Evolutionary conservation across 1,140 invertebrate species (phyloP).

Genomic region (Scaptomyza pallida): DNA sequence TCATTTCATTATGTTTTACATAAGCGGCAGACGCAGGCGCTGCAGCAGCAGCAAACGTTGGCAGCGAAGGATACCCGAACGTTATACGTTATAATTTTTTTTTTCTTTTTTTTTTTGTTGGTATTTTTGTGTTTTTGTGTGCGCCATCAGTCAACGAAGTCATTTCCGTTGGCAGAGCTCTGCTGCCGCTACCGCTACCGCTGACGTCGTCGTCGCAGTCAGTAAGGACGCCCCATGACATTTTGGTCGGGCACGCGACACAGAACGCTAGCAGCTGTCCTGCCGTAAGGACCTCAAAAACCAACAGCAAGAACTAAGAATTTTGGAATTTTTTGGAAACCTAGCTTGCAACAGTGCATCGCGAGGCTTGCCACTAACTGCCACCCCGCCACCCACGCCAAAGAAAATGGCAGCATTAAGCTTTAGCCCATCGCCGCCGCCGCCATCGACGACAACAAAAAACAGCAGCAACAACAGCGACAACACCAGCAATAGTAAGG

Average conservation of each 20-base stretch:
- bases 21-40: constrained; percentile 51
- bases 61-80: constrained; percentile 33
- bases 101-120: constrained; percentile 21
- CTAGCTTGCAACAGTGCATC: background rate
- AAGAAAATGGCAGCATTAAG: constrained; percentile 62
- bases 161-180: constrained; percentile 70
- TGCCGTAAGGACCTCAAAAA: constrained; percentile 57
- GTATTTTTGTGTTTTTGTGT: constrained; percentile 24
- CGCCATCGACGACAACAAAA: background rate
- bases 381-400: background rate
- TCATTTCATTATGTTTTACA: constrained; percentile 71
- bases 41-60: constrained; percentile 14
- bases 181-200: constrained; percentile 12
- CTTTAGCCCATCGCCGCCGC: constrained; percentile 38
- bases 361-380: too few relatives aligned
- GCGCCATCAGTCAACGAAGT: constrained; percentile 80
- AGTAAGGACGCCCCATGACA: constrained; percentile 65
- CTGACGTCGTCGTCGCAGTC: constrained; percentile 13
- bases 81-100: constrained; percentile 56
- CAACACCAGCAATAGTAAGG: constrained; percentile 25
- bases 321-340: background rate
- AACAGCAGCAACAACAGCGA: constrained; percentile 3
- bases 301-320: constrained; percentile 6
- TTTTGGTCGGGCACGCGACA: constrained; percentile 83
- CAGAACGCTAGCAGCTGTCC: constrained; percentile 82